Evolutionary conservation across 2,797 vertebrate species (phyloP), one percentile per base, ranked within the genome.

Genomic region (Anolis apletophallus): DNA sequence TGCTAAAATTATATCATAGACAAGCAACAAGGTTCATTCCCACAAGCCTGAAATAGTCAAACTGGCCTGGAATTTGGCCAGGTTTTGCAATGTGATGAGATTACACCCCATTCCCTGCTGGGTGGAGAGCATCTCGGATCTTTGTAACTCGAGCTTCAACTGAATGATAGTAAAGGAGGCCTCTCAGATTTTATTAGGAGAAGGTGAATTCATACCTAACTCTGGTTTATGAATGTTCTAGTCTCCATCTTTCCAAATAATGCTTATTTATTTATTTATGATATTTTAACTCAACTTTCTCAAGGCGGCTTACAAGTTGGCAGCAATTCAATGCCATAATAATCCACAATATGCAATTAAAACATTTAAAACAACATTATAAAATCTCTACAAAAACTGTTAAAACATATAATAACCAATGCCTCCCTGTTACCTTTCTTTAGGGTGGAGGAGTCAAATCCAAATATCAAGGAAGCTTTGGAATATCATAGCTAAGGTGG

Each of bases 1-100:
- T 75, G 57, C 76, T 89, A 80, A 86, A 80, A 86, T 72, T 75
- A 73, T 13, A 34, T 74, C 76, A 57, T 11, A 75, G n/a, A 69
- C 6, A 3, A 34, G 57, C 17, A 74, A 59, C 75, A 50, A 57
- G 26, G 32, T 52, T 83, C 57, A 79, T 29, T 23, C 50, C 69
- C 8, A 1, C 26, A 13, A 50, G 75, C 69, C 67, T 80, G 12
- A 84, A 83, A 73, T 29, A n/a, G 34, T 75, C 36, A 80, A 57
- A 59, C 16, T 19, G 12, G 26, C 57, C 52, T 79, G 88, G 80
- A 75, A 80, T 68, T 23, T 68, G 76, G 80, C 76, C 76, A 86
- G 59, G 69, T n/a, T 26, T 52, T 61, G 54, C n/a, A 83, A 52
- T 4, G 23, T 80, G 81, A 59, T 73, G 36, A 73, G 71, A 73